Base-by-base conservation (phyloP, 2,113 vertebrate species). In the Elachura formosa region DNA sequence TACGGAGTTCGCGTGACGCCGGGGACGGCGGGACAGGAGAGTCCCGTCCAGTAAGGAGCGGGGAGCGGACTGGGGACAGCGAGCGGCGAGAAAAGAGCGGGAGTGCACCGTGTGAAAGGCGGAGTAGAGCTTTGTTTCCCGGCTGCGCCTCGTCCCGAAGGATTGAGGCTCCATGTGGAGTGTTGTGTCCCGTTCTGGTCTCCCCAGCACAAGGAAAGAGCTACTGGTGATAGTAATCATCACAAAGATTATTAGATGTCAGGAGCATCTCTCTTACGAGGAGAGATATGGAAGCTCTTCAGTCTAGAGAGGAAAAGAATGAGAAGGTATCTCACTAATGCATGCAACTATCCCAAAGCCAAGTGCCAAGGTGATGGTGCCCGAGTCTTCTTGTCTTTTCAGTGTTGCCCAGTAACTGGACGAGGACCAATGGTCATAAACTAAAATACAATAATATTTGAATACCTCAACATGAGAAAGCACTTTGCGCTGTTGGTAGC, bases 51-150 rank as follows among this genome's bases (percentile, higher is more conserved):
- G 51, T 28, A 11, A 0, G 51, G 16, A 31, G 26, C 9, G 22
- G 21, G 49, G 22, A 24, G 18, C 3, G n/a, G 14, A 18, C n/a
- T 33, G 19, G 10, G 40, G 10, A 29, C 3, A 4, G 21, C 26
- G 38, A 36, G 34, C 9, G 4, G 13, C 29, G 3, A 1, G 23
- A 10, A 12, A 5, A 3, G 12, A 48, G 18, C 6, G 28, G 41
- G 5, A 28, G 14, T 15, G 49, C 19, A 29, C 49, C 17, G 7
- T 43, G 52, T 31, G 12, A 6, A 21, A 28, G 24, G 18, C 4
- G 9, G 13, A 14, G 33, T 22, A 23, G 12, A 18, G 14, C 14
- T 61, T 58, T 45, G 22, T 73, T 45, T 84, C 49, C 29, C 12
- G 28, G 41, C 82, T 43, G 52, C 5, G 2, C 36, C 36, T 51